Percentiles rank a stretch among this genome's conserved stretches.
These are phyloP conservation scores for Neostethus bicornis DNA, from an alignment of 2,797 vertebrate species.

Conservation along the genomic window DNA sequence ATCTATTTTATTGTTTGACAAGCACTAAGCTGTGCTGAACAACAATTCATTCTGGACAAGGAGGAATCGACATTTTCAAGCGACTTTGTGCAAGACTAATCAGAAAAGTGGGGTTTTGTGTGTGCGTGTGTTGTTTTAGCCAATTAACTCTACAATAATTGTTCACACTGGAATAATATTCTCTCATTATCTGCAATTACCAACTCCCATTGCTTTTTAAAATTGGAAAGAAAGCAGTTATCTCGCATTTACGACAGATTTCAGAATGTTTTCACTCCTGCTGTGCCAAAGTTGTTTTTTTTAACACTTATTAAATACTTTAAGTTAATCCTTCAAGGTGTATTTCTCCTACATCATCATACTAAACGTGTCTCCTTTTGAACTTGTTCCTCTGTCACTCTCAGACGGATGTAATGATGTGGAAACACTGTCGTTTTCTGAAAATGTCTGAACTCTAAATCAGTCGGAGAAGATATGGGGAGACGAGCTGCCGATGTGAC, in stretches of 20 bases:
- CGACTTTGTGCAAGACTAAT: too few relatives aligned
- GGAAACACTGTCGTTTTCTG: slow-evolving; percentile 41
- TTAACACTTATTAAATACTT: slow-evolving; percentile 42
- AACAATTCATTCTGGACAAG: too few relatives aligned
- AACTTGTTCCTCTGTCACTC: slow-evolving; percentile 64
- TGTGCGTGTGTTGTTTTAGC: slow-evolving; percentile 34
- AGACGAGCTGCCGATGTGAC: slow-evolving; percentile 79
- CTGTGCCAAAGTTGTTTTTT: slow-evolving; percentile 18
- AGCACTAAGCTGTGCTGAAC: too few relatives aligned
- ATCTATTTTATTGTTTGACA: slow-evolving; percentile 1
- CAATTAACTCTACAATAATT: slow-evolving; percentile 43
- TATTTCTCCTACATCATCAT: slow-evolving; percentile 28
- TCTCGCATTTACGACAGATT: slow-evolving; percentile 30
- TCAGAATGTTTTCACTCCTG: slow-evolving; percentile 45
- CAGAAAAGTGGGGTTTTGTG: slow-evolving; percentile 37
- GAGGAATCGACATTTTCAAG: too few relatives aligned
- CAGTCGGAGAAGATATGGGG: slow-evolving; percentile 70
- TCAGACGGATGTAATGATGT: slow-evolving; percentile 60
- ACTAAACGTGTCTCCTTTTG: slow-evolving; percentile 41
- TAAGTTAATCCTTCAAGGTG: slow-evolving; percentile 44
- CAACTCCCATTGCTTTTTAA: slow-evolving; percentile 5
- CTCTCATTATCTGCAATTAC: slow-evolving; percentile 26
- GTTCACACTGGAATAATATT: slow-evolving; percentile 16
- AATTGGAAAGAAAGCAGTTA: slow-evolving; percentile 24
- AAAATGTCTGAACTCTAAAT: slow-evolving; percentile 48